Base-by-base conservation (phyloP, 2,888 invertebrate genomes). In the Electrophaes corylata region DNA sequence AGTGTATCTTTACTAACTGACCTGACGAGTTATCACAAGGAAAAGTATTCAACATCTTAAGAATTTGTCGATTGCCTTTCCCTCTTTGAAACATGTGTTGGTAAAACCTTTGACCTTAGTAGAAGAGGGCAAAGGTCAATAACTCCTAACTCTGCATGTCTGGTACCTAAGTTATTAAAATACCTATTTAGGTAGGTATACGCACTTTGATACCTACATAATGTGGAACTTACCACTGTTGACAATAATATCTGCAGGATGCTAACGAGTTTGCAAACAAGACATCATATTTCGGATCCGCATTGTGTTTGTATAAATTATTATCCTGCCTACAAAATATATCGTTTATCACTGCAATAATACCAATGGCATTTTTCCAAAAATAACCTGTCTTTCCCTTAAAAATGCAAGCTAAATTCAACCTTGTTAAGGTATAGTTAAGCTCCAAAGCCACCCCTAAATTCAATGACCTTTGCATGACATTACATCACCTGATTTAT, bases 401-500 rank as follows among this genome's bases (percentile, higher is more conserved):
- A 0, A 29, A 45, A 20, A 39, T 45, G n/a, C 46, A 62, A 57
- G 39, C 39, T 4, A 59, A 57, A 54, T 19, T 33, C 40, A 48
- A 58, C 58, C 52, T 43, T 65, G 57, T 11, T 1, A 3, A 2
- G 4, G 2, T 0, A 3, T 2, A 4, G 3, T 8, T 59, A 64
- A 52, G 63, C 20, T 40, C 29, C 44, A 60, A 44, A 44, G 48
- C 43, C 35, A 46, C 44, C 65, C 72, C 51, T 76, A 76, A 71
- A 60, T 61, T 57, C 51, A 56, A 62, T 81, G 86, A 88, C 89
- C 90, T 89, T 83, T 76, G 67, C 60, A 61, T 83, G 83, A 84
- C 83, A 84, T 85, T 85, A 77, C 73, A 71, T 74, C 73, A 77
- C 66, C 65, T 64, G 62, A 61, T 33, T 56, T 57, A 68, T 50